These are phyloP conservation scores for Platynereis dumerilii DNA, from an alignment of 2,888 invertebrate species.

Conservation along the genomic window DNA sequence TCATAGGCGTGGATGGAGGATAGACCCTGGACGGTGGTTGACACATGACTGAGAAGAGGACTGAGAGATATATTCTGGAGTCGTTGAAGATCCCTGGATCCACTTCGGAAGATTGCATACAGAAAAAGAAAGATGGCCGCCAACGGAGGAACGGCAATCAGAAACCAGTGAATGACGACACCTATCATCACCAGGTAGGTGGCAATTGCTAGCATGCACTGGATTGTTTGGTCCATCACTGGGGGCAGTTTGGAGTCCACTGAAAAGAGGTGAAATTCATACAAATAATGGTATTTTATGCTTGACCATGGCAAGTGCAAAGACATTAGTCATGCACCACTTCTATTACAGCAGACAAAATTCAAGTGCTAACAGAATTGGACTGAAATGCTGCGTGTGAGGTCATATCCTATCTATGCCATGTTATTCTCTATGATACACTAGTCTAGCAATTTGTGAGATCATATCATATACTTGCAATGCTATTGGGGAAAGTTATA, in stretches of 20 bases:
- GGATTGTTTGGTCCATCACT: constrained; percentile 68
- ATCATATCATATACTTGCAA: too few species aligned
- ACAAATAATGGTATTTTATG: too few species aligned
- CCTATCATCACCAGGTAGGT: constrained; percentile 77
- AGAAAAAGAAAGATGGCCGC: constrained; percentile 57
- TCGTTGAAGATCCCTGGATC: constrained; percentile 57
- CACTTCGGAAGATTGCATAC: constrained; percentile 60
- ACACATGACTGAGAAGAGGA: constrained; percentile 70
- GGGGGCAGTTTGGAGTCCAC: constrained; percentile 64
- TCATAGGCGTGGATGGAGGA: constrained; percentile 70
- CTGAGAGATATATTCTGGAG: constrained; percentile 69
- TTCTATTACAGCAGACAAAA: too few species aligned
- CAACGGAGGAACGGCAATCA: constrained; percentile 61
- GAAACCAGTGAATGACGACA: constrained; percentile 76
- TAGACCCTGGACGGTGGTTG: constrained; percentile 70
- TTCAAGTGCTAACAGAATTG: too few species aligned
- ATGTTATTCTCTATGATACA: too few species aligned
- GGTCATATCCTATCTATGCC: too few species aligned
- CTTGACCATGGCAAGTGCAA: too few species aligned
- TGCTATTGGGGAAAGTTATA: too few species aligned
- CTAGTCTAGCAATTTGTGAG: too few species aligned
- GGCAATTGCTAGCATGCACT: constrained; percentile 60
- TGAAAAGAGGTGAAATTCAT: constrained; percentile 15
- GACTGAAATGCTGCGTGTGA: too few species aligned
- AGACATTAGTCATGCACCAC: too few species aligned